Conservation (phyloP, 2,888 invertebrate genomes). For the Sarcophaga caerulescens region DNA sequence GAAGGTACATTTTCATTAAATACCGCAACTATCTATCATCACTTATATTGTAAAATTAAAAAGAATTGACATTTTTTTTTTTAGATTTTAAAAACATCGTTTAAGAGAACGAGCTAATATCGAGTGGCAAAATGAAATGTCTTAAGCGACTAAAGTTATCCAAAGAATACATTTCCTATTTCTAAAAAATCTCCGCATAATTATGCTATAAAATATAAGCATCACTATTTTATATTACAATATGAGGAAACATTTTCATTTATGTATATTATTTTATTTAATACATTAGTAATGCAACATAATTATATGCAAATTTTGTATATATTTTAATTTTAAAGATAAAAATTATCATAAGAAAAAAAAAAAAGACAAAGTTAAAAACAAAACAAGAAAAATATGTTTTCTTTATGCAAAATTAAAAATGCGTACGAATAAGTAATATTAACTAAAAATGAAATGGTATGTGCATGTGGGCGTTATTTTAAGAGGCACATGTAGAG, state of each 20-base stretch:
- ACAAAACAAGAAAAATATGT: too few species aligned
- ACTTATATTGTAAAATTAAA: too few species aligned
- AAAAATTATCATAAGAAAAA: too few species aligned
- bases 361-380: too few species aligned
- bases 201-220: neutral
- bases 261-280: neutral
- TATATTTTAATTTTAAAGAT: neutral
- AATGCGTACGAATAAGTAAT: neutral
- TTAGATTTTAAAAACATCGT: neutral
- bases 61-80: neutral
- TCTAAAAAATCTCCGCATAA: neutral
- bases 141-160: neutral
- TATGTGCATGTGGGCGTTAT: conserved; percentile 23
- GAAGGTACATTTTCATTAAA: too few species aligned
- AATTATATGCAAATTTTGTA: neutral
- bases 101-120: too few species aligned
- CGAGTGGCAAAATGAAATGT: neutral
- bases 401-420: neutral
- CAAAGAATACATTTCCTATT: neutral
- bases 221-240: neutral
- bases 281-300: neutral
- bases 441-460: neutral
- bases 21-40: too few species aligned
- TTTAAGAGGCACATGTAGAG: conserved; percentile 9
- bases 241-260: neutral